Conservation (phyloP, 64 coral and sea anemone species). For the Montipora efflorescens region DNA sequence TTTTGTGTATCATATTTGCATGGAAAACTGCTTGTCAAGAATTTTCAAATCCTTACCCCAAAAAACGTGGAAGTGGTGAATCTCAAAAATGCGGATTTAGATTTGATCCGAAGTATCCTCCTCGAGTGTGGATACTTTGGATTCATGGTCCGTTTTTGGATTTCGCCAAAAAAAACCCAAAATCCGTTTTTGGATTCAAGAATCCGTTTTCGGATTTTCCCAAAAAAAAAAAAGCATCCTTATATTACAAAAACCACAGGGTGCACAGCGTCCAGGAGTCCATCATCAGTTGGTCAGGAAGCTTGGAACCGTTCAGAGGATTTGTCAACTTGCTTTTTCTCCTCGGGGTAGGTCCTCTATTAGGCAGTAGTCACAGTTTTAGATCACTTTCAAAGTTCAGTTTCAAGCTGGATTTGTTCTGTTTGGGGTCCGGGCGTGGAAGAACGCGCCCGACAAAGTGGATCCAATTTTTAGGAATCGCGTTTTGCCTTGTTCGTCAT, state of each 20-base stretch:
- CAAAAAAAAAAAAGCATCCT: background rate
- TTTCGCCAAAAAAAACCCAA: too few relatives aligned
- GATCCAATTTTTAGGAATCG: slow-evolving; percentile 60
- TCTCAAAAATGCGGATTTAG: too few relatives aligned
- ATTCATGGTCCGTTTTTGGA: too few relatives aligned
- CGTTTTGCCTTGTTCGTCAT: slow-evolving; percentile 38
- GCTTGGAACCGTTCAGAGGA: slow-evolving; percentile 86
- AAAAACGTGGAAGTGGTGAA: too few relatives aligned
- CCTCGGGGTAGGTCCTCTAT: slow-evolving; percentile 51
- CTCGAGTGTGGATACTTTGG: too few relatives aligned
- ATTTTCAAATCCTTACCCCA: too few relatives aligned
- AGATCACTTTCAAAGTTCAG: too few relatives aligned
- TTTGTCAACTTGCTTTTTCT: slow-evolving; percentile 80
- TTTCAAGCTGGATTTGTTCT: slow-evolving; percentile 71
- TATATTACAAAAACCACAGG: background rate
- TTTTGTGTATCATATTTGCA: too few relatives aligned
- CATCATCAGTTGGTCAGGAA: slow-evolving; percentile 54
- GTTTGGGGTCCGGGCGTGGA: slow-evolving; percentile 62
- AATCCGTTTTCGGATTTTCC: too few relatives aligned
- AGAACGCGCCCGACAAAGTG: slow-evolving; percentile 40
- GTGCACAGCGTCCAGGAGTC: slow-evolving; percentile 70
- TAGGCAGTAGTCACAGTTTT: background rate
- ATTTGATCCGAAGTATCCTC: too few relatives aligned
- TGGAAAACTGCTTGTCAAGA: too few relatives aligned
- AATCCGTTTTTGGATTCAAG: too few relatives aligned